Evolutionary conservation across 35 echinoderm and acorn worm genomes (phyloP).

Genomic region (Lytechinus variegatus): DNA sequence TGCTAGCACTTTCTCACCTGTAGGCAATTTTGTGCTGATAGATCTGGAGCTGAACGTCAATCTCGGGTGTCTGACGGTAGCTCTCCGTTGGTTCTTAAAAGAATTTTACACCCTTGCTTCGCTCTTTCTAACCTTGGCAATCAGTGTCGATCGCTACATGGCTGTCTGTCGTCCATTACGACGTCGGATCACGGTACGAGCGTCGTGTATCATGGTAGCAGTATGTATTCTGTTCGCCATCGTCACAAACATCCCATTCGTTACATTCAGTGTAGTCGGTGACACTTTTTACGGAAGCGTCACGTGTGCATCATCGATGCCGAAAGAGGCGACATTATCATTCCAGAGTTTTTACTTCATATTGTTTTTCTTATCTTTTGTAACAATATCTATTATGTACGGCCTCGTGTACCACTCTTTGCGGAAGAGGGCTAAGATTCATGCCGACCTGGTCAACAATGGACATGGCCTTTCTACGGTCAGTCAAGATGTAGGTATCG

Average conservation of each 20-base stretch:
- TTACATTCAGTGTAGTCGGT: neutral
- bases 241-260: neutral
- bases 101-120: neutral
- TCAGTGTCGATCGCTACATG: conserved; percentile 46
- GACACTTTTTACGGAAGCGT: too few relatives aligned
- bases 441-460: neutral
- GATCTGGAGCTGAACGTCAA: neutral
- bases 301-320: too few relatives aligned
- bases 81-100: neutral
- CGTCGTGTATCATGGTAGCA: neutral
- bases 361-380: neutral
- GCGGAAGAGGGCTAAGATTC: neutral
- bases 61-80: neutral
- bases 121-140: neutral
- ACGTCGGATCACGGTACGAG: neutral
- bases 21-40: neutral
- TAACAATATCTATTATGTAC: neutral
- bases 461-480: neutral
- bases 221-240: neutral
- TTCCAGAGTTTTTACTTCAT: too few relatives aligned
- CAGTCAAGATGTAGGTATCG: too few relatives aligned
- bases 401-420: neutral
- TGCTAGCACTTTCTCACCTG: neutral
- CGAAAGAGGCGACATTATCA: too few relatives aligned
- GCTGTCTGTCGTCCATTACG: conserved; percentile 25